These are phyloP conservation scores for Dipodomys stephensi DNA, from an alignment of 2,113 vertebrate species.

Conservation along the genomic window DNA sequence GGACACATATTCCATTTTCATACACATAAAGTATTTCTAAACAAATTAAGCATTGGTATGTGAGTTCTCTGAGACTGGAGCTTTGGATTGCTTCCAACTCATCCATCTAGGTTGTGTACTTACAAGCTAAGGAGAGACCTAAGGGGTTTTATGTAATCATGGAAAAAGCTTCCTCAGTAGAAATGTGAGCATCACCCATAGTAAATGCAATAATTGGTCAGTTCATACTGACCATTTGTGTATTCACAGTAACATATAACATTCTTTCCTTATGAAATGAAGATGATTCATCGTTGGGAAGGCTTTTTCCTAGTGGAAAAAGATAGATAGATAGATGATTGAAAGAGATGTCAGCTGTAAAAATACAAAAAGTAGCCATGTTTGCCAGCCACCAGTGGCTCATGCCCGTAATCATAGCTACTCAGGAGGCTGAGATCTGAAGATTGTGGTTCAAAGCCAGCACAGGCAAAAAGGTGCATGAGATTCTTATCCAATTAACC, in stretches of 20 bases:
- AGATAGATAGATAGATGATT: too few relatives aligned
- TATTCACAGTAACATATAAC: background rate
- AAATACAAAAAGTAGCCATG: too few relatives aligned
- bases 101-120: background rate
- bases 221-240: background rate
- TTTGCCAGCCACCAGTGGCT: too few relatives aligned
- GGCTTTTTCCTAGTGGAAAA: background rate
- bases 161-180: background rate
- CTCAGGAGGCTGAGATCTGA: too few relatives aligned
- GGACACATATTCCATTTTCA: conserved; percentile 24
- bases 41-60: background rate
- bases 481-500: too few relatives aligned
- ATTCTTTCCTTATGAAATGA: background rate
- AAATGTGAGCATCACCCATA: background rate
- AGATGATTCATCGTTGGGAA: background rate
- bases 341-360: too few relatives aligned
- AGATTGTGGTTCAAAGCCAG: too few relatives aligned
- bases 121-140: background rate
- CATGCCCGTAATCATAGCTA: too few relatives aligned
- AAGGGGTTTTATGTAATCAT: background rate
- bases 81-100: background rate
- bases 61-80: background rate
- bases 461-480: too few relatives aligned
- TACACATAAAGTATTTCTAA: background rate
- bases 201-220: background rate